Conservation (phyloP, 2,113 vertebrate genomes). For the Caretta caretta region DNA sequence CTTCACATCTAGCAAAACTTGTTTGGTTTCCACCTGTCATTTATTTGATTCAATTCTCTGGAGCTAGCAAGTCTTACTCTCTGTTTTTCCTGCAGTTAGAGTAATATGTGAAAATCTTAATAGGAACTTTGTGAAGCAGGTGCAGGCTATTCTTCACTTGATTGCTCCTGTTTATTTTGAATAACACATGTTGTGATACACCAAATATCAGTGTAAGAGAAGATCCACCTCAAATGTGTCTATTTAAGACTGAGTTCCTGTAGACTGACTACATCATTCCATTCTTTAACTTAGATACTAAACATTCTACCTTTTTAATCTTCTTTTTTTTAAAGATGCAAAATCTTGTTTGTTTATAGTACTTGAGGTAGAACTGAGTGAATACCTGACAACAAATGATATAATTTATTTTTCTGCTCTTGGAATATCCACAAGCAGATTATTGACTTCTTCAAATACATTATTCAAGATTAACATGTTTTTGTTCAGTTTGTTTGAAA, state of each 20-base stretch:
- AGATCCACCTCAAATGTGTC: constrained; percentile 17
- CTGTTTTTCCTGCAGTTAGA: not conserved
- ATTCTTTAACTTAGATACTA: not conserved
- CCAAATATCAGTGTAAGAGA: constrained; percentile 2
- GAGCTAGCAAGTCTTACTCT: not conserved
- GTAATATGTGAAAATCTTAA: not conserved
- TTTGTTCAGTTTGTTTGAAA: not conserved
- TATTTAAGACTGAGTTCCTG: constrained; percentile 35
- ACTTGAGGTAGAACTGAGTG: not conserved
- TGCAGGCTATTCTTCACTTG: not conserved
- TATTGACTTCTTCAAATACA: fast-evolving
- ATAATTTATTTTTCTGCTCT: not conserved
- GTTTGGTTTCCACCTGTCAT: not conserved
- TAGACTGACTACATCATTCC: constrained; percentile 55
- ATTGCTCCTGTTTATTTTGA: constrained; percentile 41
- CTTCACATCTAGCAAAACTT: not conserved
- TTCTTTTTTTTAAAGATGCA: not conserved
- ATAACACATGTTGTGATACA: constrained; percentile 28
- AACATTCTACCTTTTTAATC: not conserved
- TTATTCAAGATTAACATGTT: not conserved
- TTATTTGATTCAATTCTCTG: not conserved
- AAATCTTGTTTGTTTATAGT: not conserved
- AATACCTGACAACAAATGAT: not conserved
- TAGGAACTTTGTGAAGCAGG: not conserved
- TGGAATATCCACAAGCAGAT: not conserved